Evolutionary conservation across 2,888 invertebrate species (phyloP).

Genomic region (Volucella bombylans): DNA sequence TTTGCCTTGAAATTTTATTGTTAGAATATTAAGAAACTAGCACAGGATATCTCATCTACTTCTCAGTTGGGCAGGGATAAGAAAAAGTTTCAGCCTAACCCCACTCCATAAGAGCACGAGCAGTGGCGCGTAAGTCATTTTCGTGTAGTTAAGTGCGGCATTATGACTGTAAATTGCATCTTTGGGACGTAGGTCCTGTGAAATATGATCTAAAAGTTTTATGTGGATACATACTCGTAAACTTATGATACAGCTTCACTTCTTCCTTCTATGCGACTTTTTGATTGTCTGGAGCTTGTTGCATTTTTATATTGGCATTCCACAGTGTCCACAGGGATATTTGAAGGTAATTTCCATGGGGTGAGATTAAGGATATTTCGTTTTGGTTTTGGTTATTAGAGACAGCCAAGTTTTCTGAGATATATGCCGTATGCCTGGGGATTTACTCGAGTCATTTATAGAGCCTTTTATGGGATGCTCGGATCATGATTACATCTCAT

Average conservation of each 20-base stretch:
- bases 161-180: conserved; percentile 28
- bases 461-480: too few relatives aligned
- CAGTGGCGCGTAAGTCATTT: conserved; percentile 28
- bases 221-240: conserved; percentile 4
- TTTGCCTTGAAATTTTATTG: conserved; percentile 18
- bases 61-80: not conserved
- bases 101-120: not conserved
- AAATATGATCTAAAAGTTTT: conserved; percentile 52
- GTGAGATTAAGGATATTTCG: conserved; percentile 25
- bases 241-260: conserved; percentile 17
- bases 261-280: conserved; percentile 22
- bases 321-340: conserved; percentile 1
- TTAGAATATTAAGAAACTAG: conserved; percentile 18
- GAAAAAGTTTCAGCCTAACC: not conserved
- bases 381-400: not conserved
- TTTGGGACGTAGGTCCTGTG: conserved; percentile 28
- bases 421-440: not conserved
- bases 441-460: not conserved
- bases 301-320: not conserved
- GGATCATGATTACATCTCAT: too few relatives aligned
- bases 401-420: conserved; percentile 3
- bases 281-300: conserved; percentile 23
- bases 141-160: conserved; percentile 14
- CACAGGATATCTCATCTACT: not conserved
- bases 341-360: conserved; percentile 22